Base-by-base conservation (phyloP, 2,797 vertebrate genomes). In the Phaenicophaeus curvirostris region DNA sequence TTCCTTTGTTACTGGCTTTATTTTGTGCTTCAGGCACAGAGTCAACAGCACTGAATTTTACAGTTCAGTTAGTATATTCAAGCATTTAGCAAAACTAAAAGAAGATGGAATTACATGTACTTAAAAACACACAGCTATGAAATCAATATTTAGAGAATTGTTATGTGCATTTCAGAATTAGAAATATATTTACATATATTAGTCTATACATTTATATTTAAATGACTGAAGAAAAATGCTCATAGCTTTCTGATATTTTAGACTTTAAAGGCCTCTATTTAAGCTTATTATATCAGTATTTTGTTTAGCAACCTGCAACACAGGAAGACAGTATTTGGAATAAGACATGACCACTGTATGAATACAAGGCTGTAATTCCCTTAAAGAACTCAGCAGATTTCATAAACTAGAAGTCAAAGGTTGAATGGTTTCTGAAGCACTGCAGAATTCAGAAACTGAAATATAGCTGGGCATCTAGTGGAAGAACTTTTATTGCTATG, bases 41-140 rank as follows among this genome's bases (percentile, higher is more conserved):
- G n/a, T 90, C 68, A 91, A 74, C 53, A 89, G 67, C 85, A 92
- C 30, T 75, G 63, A 97, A 89, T 94, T 94, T 42, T 69, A 95
- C 71, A 96, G 61, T 58, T 97, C 90, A 91, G 51, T 93, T 96
- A 84, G n/a, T 88, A 72, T 87, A 87, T 73, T 91, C 84, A 95
- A 59, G 93, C 6, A 71, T 84, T 94, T 93, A 63, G 39, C 54
- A 63, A 80, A 94, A 94, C 55, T 23, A 30, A 85, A 57, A 90
- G 88, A 81, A 78, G 58, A 80, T 28, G n/a, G 18, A 91, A 33
- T 77, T 86, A 28, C 8, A 20, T 4, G 72, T 55, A 5, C 15
- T 89, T 69, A 19, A 74, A 58, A 24, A 73, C 46, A 14, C 21
- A 69, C 17, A 91, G 20, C 21, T 72, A 77, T 87, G 57, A 91